These are phyloP conservation scores for Acanthisitta chloris DNA, from an alignment of 2,113 vertebrate genomes.

Conservation along the genomic window DNA sequence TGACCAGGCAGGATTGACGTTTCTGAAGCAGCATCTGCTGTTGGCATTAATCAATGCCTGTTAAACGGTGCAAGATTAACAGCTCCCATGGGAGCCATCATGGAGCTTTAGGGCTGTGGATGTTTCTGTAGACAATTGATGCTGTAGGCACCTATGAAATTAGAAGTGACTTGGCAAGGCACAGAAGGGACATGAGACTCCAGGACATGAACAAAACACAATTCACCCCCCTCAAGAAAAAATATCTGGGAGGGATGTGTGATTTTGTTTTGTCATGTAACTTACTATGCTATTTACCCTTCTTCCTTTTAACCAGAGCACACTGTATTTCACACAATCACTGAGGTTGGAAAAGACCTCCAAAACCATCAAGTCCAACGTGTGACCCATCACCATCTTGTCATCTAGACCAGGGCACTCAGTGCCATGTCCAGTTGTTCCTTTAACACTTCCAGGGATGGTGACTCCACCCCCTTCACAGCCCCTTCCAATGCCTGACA, in stretches of 20 bases:
- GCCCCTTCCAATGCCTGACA: rapidly evolving
- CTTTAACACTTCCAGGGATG: background rate
- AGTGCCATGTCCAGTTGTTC: rapidly evolving
- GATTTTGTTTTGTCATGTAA: background rate
- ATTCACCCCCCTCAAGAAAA: background rate
- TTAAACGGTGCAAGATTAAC: background rate
- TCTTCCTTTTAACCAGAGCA: background rate
- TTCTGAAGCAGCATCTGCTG: background rate
- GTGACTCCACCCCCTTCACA: background rate
- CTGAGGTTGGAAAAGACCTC: background rate
- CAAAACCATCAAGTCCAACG: rapidly evolving
- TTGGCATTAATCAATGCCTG: background rate
- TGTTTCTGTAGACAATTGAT: background rate
- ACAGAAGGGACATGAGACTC: background rate
- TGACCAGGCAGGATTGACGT: background rate
- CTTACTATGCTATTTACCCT: background rate
- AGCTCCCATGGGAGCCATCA: background rate
- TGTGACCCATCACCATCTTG: rapidly evolving
- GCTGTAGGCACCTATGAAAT: background rate
- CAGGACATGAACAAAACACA: background rate
- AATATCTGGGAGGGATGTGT: background rate
- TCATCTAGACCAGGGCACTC: background rate
- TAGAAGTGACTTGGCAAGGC: background rate
- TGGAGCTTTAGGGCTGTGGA: background rate
- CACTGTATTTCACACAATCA: rapidly evolving